These are phyloP conservation scores for Zaprionus camerounensis DNA, from an alignment of 1,140 invertebrate genomes.

Conservation along the genomic window DNA sequence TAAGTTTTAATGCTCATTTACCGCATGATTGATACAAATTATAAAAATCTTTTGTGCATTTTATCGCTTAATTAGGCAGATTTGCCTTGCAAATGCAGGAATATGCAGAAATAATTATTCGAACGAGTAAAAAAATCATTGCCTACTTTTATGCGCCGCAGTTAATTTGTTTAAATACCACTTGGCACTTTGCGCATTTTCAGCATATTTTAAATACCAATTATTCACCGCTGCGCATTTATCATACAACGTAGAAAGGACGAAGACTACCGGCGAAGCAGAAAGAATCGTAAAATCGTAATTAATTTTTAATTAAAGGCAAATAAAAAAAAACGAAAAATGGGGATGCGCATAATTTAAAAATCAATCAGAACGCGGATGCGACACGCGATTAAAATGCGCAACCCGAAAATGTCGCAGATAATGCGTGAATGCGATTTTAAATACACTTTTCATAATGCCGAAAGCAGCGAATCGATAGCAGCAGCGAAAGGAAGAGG, in stretches of 20 bases:
- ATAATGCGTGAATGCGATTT: slow-evolving; percentile 48
- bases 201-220: slow-evolving; percentile 81
- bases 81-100: slow-evolving; percentile 5
- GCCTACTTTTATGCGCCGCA: slow-evolving; percentile 54
- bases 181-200: slow-evolving; percentile 72
- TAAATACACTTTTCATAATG: slow-evolving; percentile 23
- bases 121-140: slow-evolving; percentile 38
- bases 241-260: slow-evolving; percentile 52
- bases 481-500: neutral
- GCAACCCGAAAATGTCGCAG: slow-evolving; percentile 33
- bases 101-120: slow-evolving; percentile 19
- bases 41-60: slow-evolving; percentile 21
- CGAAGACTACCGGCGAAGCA: slow-evolving; percentile 14
- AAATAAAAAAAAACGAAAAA: slow-evolving; percentile 60
- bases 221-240: slow-evolving; percentile 67
- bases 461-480: neutral
- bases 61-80: slow-evolving; percentile 33
- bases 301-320: slow-evolving; percentile 82
- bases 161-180: slow-evolving; percentile 59
- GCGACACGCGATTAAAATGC: slow-evolving; percentile 39
- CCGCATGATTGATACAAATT: slow-evolving; percentile 1
- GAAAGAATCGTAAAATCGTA: slow-evolving; percentile 50
- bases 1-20: slow-evolving; percentile 1
- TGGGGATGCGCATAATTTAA: slow-evolving; percentile 44
- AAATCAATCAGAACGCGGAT: slow-evolving; percentile 50